Evolutionary conservation across 2,888 invertebrate genomes (phyloP), one percentile per base, ranked within the genome.

Genomic region (Thalpophila matura): DNA sequence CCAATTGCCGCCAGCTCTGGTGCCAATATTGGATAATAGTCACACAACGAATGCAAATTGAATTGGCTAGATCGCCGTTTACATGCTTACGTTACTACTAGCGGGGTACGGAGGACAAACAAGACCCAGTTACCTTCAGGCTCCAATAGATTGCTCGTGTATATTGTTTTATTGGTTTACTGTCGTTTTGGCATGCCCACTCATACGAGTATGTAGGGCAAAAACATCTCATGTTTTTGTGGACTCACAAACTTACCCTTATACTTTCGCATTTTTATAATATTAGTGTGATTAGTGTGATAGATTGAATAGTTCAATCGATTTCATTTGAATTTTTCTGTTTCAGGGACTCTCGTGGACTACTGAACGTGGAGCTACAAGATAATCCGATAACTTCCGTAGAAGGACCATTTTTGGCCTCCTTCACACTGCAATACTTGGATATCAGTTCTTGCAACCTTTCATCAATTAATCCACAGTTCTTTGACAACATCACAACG

Each of bases 321-420:
- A 53, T 69, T 16, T 29, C 4, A 38, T 38, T 16, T 38, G 4
- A 9, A 2, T 38, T 9, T 43, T 35, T 58, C 29, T 27, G 46
- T 89, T 92, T 65, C 96, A 97, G 97, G 80, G 96, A 97, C 84
- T 96, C 96, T 46, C 96, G 96, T 4, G 97, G 97, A 16, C 93
- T 97, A 53, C 95, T 97, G 55, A 96, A 96, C 57, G 92, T 97
- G 76, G 97, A 97, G 82, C 93, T 97, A 4, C 96, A 97, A 85
- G 96, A 96, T 79, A 97, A 97, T 84, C 96, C 96, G 0, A 87
- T 97, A 67, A 92, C 93, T 57, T 86, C 91, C 53, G 95, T 96
- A 2, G 95, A 96, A n/a, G 97, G 96, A 4, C 95, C 96, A 3
- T 97, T 97, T 81, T 87, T 97, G 24, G 93, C 96, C 56, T 96